Percentiles rank a stretch among this genome's conserved stretches.
Conservation (phyloP, 2,113 vertebrate genomes). For the Macroglossus sobrinus region DNA sequence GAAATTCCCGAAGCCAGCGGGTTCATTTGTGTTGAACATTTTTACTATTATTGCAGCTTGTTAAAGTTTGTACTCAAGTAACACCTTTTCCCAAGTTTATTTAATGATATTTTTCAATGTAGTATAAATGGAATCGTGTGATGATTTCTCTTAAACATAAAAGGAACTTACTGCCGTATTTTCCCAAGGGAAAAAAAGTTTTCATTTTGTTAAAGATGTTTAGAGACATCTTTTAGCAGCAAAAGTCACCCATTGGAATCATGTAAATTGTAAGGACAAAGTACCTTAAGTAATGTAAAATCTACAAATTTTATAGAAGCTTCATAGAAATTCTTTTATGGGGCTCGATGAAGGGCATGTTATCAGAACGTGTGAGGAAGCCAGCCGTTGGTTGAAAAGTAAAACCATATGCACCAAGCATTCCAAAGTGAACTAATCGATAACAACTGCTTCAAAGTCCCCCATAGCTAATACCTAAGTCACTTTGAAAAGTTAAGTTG, state of each 20-base stretch:
- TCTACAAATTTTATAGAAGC: not conserved
- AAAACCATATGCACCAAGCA: conserved; percentile 47
- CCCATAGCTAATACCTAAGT: not conserved
- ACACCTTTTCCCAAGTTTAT: not conserved
- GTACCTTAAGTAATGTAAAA: not conserved
- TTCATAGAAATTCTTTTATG: not conserved
- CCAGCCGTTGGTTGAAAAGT: conserved; percentile 23
- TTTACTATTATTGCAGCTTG: not conserved
- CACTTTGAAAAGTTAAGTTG: not conserved
- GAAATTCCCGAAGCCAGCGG: not conserved
- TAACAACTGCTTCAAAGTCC: conserved; percentile 23
- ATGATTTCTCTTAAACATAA: not conserved
- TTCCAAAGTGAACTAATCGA: conserved; percentile 41
- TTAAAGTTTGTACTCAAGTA: not conserved
- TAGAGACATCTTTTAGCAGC: not conserved
- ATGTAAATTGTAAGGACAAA: not conserved
- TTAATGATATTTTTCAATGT: not conserved
- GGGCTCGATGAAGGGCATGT: not conserved
- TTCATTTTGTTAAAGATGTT: not conserved
- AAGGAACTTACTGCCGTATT: not conserved
- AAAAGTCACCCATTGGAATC: not conserved
- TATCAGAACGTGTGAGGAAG: conserved; percentile 28
- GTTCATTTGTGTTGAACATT: not conserved
- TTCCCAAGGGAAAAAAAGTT: not conserved
- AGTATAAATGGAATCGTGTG: not conserved